phyloP scores from a whole-genome alignment of 2,797 vertebrate genomes.

The Tadarida brasiliensis region DNA sequence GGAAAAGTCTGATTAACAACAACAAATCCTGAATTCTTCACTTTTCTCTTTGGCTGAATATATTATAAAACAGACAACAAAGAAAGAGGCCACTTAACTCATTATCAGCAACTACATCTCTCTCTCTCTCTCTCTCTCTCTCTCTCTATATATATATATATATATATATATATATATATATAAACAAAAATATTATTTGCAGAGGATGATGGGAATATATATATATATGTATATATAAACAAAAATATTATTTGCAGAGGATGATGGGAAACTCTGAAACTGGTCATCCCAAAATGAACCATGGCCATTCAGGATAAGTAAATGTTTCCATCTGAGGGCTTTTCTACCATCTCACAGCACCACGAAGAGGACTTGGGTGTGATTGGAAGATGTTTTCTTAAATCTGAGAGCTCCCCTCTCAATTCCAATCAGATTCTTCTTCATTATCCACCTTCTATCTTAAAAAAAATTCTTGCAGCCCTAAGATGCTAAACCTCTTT shows the following conservation, averaged over 20 bases:
- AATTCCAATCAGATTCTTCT: conserved; percentile 15
- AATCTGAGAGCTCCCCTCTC: neutral
- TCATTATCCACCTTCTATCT: conserved; percentile 18
- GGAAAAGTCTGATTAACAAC: conserved; percentile 16
- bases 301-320: neutral
- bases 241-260: neutral
- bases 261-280: neutral
- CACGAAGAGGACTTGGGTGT: neutral
- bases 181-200: neutral
- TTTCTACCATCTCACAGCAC: neutral
- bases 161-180: neutral
- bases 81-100: neutral
- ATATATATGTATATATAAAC: neutral
- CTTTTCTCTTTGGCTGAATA: conserved; percentile 15
- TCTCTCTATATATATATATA: too few relatives aligned
- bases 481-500: conserved; percentile 63
- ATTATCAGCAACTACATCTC: neutral
- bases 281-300: neutral
- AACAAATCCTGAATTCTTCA: conserved; percentile 24
- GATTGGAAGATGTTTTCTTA: neutral
- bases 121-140: too few relatives aligned
- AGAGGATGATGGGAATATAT: neutral
- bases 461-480: conserved; percentile 22
- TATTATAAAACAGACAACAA: neutral
- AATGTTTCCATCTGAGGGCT: neutral